phyloP scores from a whole-genome alignment of 2,888 invertebrate genomes.

The Cybosia mesomella region DNA sequence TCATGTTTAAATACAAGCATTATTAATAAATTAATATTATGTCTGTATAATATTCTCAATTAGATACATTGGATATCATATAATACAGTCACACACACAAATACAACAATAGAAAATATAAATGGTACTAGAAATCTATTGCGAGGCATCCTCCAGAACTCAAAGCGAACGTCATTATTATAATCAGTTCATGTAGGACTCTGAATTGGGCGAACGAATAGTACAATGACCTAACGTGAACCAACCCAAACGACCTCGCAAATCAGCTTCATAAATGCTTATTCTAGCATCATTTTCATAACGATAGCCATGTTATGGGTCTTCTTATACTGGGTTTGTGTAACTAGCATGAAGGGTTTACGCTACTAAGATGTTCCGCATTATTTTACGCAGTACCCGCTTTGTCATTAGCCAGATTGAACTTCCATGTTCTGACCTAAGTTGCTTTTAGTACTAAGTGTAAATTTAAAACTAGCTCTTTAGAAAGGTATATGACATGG shows the following conservation, averaged over 20 bases:
- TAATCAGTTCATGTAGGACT: conserved; percentile 51
- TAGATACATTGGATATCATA: neutral
- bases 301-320: conserved; percentile 9
- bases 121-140: neutral
- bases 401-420: conserved; percentile 27
- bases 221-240: conserved; percentile 36
- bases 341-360: conserved; percentile 8
- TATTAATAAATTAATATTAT: no score
- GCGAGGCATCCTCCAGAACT: conserved; percentile 14
- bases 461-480: neutral
- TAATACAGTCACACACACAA: neutral
- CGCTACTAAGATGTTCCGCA: conserved; percentile 16
- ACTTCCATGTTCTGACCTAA: conserved; percentile 19
- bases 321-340: conserved; percentile 14
- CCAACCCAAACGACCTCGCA: conserved; percentile 28
- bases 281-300: conserved; percentile 11
- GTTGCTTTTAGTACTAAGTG: neutral
- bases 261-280: conserved; percentile 24
- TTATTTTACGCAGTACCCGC: conserved; percentile 19
- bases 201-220: conserved; percentile 29
- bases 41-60: neutral
- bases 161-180: conserved; percentile 46
- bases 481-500: neutral
- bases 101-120: neutral
- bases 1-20: no score